A percentile compares a stretch with the other conserved stretches of the same genome.
phyloP scores from a whole-genome alignment of 2,888 invertebrate species.

The Leptopilina myrica region DNA sequence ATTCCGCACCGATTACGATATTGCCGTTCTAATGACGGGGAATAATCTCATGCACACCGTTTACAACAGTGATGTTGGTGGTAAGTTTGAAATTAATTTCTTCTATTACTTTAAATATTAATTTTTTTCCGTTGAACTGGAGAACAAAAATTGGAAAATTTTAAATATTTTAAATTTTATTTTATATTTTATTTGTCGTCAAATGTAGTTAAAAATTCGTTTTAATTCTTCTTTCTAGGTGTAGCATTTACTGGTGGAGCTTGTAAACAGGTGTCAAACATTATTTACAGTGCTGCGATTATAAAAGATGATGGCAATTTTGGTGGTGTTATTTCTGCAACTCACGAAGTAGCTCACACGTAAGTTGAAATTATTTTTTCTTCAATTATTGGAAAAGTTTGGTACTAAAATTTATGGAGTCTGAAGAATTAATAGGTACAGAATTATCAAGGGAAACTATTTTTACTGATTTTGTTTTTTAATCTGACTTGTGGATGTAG shows the following conservation, averaged over 20 bases:
- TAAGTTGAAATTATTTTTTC: neutral
- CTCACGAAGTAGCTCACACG: neutral
- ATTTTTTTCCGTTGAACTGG: too few species aligned
- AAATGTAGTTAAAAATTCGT: neutral
- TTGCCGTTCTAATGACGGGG: neutral
- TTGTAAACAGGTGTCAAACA: neutral
- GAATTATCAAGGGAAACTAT: too few species aligned
- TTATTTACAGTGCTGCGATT: neutral
- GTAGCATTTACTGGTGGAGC: neutral
- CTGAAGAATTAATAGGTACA: too few species aligned
- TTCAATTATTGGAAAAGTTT: too few species aligned
- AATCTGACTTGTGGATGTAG: too few species aligned
- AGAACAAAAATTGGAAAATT: too few species aligned
- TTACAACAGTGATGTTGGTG: neutral
- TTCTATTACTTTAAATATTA: too few species aligned
- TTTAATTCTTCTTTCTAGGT: neutral
- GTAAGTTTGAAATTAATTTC: neutral
- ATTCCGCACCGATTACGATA: neutral
- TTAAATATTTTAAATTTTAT: too few species aligned
- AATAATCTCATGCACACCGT: neutral
- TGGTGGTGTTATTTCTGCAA: neutral
- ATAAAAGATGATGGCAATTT: neutral
- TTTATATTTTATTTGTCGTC: too few species aligned
- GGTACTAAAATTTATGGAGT: too few species aligned
- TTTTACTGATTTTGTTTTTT: too few species aligned